Evolutionary conservation across 1,140 invertebrate genomes (phyloP), one percentile per base, ranked within the genome.

Genomic region (Phocides pigmalion): DNA sequence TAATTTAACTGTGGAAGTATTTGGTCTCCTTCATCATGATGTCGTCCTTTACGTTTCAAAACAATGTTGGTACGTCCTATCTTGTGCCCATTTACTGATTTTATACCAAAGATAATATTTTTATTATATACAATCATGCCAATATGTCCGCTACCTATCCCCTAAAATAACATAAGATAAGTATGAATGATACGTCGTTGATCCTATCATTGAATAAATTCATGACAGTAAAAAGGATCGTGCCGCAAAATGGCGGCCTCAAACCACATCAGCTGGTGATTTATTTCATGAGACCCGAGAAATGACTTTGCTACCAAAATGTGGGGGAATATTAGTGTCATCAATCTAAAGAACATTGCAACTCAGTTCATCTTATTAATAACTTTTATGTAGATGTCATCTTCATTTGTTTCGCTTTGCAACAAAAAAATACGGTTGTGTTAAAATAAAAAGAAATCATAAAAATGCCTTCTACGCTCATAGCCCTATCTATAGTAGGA

Each of bases 201-300:
- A 54, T 41, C 37, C n/a, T 54, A 54, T 54, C 51, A 39, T 15
- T 54, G 51, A 54, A 56, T 56, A 42, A 42, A 56, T 56, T 56
- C 51, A 56, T 56, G 51, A 42, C 28, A 56, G 51, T 56, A 42
- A 56, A 56, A 56, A 56, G 51, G 51, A 22, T 56, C 37, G 19
- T 8, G 37, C 51, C 51, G 25, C 17, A 53, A 11, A 56, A 56
- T 56, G 20, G 37, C 37, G 28, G 51, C 14, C 51, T 42, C 37
- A 41, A 56, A 56, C 51, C 51, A 16, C 51, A 56, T 56, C 37
- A 56, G 37, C 51, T 56, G 51, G 51, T 25, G 51, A 56, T 56
- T 56, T 56, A 56, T 56, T 42, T 41, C 51, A 39, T 22, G 51
- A 54, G 51, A 3, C 35, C 19, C 12, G 51, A 41, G 35, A 54